Base-by-base conservation (phyloP, 2,113 vertebrate genomes). In the Toxotes jaculatrix region DNA sequence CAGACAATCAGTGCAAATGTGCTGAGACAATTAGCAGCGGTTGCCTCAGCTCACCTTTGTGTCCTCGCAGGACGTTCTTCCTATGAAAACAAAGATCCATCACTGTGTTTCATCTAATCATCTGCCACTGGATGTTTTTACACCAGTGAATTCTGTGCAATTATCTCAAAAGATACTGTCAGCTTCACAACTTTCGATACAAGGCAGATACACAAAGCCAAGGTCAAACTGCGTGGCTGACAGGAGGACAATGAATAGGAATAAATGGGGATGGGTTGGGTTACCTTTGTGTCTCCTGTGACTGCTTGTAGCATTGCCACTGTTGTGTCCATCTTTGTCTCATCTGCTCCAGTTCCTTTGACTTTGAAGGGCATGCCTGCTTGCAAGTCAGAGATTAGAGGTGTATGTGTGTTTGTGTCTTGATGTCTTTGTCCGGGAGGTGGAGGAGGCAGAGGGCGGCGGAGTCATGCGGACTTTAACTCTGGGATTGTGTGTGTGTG, bases 391-490 rank as follows among this genome's bases (percentile, higher is more conserved):
- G 55, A 83, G 55, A 88, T 88, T 82, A 69, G 57, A 79, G 53
- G 45, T 71, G 64, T 82, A 64, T 76, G 19, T 74, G 61, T 75
- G 59, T 21, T 45, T 43, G 47, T 57, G 73, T 82, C 59, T 49
- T 78, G 75, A 84, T 85, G 91, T 87, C 82, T 85, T 82, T 86
- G 77, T 91, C 80, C 82, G n/a, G 57, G 53, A 88, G 69, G 85
- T 1, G 2, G 23, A 79, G 61, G 64, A 74, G 69, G 68, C 71
- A 65, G 64, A 88, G 75, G 78, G 80, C 64, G 27, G 53, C 21
- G 21, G 31, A 63, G 53, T 74, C 77, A 65, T 63, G 79, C 1
- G 1, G 78, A 84, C 78, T 71, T 66, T 53, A 70, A 55, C 79
- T 77, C 73, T 78, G 74, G 49, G 27, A 43, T 66, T 59, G 57